Conservation (phyloP, 2,888 invertebrate genomes). For the Caenorhabditis doughertyi region DNA sequence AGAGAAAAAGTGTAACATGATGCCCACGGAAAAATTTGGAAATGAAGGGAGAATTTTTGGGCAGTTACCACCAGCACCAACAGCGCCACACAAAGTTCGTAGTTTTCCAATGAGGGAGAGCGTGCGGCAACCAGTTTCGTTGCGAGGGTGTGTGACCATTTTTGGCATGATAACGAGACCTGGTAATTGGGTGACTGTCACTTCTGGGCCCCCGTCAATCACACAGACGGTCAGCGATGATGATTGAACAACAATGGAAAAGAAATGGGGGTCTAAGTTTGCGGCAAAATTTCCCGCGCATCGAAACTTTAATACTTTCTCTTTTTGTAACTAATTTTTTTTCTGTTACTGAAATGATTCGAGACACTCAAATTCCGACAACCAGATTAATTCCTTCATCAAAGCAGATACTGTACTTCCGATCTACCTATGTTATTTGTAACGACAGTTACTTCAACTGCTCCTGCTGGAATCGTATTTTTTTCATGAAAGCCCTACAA, state of each 20-base stretch:
- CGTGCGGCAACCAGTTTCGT: slow-evolving; percentile 46
- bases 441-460: too few relatives aligned
- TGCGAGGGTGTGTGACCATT: slow-evolving; percentile 43
- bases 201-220: slow-evolving; percentile 48
- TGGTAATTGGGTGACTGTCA: slow-evolving; percentile 59
- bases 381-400: too few relatives aligned
- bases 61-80: slow-evolving; percentile 14
- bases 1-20: slow-evolving; percentile 43
- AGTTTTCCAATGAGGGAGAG: background rate
- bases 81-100: slow-evolving; percentile 8
- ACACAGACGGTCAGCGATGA: slow-evolving; percentile 22
- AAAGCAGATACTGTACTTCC: too few relatives aligned
- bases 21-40: slow-evolving; percentile 26
- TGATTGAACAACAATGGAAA: slow-evolving; percentile 17
- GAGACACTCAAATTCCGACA: too few relatives aligned
- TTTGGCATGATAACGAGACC: slow-evolving; percentile 56
- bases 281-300: slow-evolving; percentile 16
- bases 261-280: background rate
- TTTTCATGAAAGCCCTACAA: too few relatives aligned
- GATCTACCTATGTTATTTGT: too few relatives aligned
- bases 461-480: too few relatives aligned
- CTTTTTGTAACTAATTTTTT: background rate
- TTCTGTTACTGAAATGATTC: background rate
- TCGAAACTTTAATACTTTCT: background rate
- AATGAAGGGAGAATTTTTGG: slow-evolving; percentile 1